Evolutionary conservation across 23 tunicate species (phyloP).

Genomic region (Styela plicata): DNA sequence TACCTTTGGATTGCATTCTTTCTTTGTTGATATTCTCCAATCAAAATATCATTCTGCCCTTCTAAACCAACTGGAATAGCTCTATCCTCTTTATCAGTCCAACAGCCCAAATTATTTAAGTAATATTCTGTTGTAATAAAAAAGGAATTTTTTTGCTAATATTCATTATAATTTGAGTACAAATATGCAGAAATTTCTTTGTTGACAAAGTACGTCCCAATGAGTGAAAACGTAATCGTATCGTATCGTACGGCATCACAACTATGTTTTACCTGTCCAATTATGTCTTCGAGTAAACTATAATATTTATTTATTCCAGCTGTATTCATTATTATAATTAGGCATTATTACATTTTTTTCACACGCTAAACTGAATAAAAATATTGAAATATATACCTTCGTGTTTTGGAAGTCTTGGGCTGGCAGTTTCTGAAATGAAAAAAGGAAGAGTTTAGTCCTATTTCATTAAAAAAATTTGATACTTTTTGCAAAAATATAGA

Average conservation of each 20-base stretch:
- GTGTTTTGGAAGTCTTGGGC: not conserved
- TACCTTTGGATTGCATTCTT: conserved; percentile 14
- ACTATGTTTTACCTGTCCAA: no score
- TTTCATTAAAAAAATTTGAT: no score
- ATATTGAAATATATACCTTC: not conserved
- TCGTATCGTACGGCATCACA: no score
- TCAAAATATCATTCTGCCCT: not conserved
- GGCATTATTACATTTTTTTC: not conserved
- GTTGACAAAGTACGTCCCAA: no score
- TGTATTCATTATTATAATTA: no score
- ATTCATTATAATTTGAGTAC: not conserved
- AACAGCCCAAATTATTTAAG: not conserved
- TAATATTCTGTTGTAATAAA: not conserved
- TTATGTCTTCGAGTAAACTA: not conserved
- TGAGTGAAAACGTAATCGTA: no score
- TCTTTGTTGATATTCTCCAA: not conserved
- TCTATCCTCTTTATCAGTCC: not conserved
- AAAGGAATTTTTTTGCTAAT: not conserved
- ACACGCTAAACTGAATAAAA: no score
- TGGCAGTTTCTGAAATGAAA: not conserved
- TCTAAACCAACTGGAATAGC: conserved; percentile 1
- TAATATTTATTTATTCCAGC: no score
- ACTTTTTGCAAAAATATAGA: not conserved
- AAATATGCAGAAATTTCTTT: not conserved
- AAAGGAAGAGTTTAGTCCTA: no score